Evolutionary conservation across 2,888 invertebrate genomes (phyloP).

Genomic region (Gortyna flavago): DNA sequence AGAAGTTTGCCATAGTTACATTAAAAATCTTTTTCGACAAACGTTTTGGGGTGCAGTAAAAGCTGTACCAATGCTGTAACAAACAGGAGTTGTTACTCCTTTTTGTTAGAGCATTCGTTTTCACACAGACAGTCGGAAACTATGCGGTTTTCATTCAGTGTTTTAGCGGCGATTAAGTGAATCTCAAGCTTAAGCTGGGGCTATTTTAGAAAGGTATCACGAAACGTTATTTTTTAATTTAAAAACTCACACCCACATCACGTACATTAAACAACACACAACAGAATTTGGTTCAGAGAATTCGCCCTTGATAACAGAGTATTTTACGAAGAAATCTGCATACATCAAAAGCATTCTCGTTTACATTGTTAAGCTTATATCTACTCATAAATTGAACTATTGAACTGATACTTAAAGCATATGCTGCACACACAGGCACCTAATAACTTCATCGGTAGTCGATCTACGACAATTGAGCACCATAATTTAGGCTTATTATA

Average conservation of each 20-base stretch:
- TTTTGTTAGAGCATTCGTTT: no score
- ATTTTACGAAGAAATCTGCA: constrained; percentile 16
- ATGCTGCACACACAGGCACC: neutral
- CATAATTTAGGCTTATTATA: constrained; percentile 40
- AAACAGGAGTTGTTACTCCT: no score
- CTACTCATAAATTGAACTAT: constrained; percentile 1
- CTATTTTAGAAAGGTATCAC: constrained; percentile 19
- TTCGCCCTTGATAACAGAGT: constrained; percentile 1
- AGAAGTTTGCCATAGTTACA: neutral
- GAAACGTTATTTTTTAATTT: no score
- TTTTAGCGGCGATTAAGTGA: constrained; percentile 25
- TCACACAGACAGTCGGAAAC: constrained; percentile 11
- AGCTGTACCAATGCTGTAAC: constrained; percentile 13
- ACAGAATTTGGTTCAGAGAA: constrained; percentile 4
- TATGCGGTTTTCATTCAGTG: constrained; percentile 32
- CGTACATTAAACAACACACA: constrained; percentile 2
- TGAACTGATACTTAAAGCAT: neutral
- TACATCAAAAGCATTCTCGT: constrained; percentile 10
- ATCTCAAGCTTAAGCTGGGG: neutral
- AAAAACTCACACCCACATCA: no score
- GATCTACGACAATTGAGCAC: constrained; percentile 44
- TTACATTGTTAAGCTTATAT: neutral
- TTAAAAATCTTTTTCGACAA: neutral
- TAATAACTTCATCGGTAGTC: constrained; percentile 32
- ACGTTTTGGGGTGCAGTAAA: neutral